Conservation (phyloP, 2,888 invertebrate species). For the Noctua janthina region DNA sequence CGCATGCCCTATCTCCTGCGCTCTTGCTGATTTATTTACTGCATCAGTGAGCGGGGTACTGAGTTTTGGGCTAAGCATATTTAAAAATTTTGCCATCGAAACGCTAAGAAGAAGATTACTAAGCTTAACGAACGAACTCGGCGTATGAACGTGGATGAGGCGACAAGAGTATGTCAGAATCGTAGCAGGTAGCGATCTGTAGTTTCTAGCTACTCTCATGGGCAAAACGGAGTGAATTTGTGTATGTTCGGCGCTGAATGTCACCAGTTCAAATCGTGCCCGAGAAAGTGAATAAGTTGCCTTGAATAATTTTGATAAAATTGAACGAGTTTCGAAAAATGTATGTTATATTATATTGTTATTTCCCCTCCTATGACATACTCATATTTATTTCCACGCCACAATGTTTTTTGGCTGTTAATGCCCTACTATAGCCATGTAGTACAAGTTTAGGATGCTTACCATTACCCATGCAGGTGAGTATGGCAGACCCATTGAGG, state of each 20-base stretch:
- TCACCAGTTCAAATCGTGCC: neutral
- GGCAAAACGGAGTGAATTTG: neutral
- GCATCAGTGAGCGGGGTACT: no score
- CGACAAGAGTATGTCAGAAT: neutral
- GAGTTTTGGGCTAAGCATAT: no score
- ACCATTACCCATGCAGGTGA: conserved; percentile 96
- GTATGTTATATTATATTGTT: neutral
- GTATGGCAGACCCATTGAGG: conserved; percentile 93
- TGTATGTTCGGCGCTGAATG: neutral
- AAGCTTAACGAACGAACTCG: no score
- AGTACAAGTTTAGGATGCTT: conserved; percentile 39
- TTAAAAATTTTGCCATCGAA: no score
- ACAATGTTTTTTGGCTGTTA: neutral
- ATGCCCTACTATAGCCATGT: neutral
- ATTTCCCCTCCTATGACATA: neutral
- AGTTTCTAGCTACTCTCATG: neutral
- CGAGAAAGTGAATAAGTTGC: neutral
- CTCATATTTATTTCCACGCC: neutral
- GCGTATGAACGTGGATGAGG: neutral
- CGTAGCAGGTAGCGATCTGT: neutral
- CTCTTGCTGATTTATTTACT: no score
- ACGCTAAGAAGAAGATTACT: no score
- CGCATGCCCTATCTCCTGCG: no score
- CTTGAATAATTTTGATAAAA: no score
- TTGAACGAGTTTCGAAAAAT: no score